Evolutionary conservation across 2,888 invertebrate species (phyloP).

Genomic region (Latheticus oryzae): DNA sequence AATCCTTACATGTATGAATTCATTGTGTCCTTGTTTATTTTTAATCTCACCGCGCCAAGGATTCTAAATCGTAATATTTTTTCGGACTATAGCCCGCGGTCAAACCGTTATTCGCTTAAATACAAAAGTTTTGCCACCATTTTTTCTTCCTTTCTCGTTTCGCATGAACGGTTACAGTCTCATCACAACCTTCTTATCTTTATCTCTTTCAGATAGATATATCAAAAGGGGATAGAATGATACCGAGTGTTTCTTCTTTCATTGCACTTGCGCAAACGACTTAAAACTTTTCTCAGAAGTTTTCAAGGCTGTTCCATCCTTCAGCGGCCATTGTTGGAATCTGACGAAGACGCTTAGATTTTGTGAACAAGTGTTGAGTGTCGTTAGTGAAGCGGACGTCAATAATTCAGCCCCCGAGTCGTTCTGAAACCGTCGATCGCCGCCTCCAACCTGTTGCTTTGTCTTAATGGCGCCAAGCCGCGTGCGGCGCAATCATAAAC

Average conservation of each 20-base stretch:
- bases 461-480: slow-evolving; percentile 26
- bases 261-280: slow-evolving; percentile 58
- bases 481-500: slow-evolving; percentile 36
- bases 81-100: slow-evolving; percentile 43
- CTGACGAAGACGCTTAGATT: slow-evolving; percentile 61
- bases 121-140: slow-evolving; percentile 53
- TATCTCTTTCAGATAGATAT: slow-evolving; percentile 15
- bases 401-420: background rate
- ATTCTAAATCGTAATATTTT: background rate
- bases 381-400: slow-evolving; percentile 15
- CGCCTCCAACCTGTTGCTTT: slow-evolving; percentile 54
- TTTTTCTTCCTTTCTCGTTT: slow-evolving; percentile 53
- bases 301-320: slow-evolving; percentile 64
- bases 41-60: background rate
- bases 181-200: slow-evolving; percentile 10
- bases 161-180: slow-evolving; percentile 44
- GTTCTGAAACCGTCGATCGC: slow-evolving; percentile 41
- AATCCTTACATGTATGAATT: background rate
- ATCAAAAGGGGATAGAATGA: slow-evolving; percentile 46
- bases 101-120: slow-evolving; percentile 36
- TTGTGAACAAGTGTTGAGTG: slow-evolving; percentile 35
- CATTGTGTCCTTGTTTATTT: slow-evolving; percentile 1
- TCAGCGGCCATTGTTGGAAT: slow-evolving; percentile 64
- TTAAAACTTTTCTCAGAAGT: slow-evolving; percentile 64
- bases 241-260: slow-evolving; percentile 41